Percentiles rank a stretch among this genome's conserved stretches.
Conservation (phyloP, 2,888 invertebrate genomes). For the Campopleginae sp. region DNA sequence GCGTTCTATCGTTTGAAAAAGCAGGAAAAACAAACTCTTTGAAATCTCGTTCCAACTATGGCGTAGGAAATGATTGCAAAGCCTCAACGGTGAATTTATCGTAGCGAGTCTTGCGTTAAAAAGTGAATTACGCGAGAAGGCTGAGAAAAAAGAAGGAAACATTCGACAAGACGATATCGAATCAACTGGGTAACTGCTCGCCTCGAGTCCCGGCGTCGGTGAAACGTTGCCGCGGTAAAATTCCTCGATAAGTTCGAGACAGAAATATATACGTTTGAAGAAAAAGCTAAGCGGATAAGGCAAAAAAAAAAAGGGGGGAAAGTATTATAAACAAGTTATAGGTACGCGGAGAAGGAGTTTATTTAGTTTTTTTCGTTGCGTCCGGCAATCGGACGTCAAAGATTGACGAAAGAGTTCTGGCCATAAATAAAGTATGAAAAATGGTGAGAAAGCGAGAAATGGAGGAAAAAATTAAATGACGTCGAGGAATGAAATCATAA, state of each 20-base stretch:
- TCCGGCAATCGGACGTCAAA: slow-evolving; percentile 48
- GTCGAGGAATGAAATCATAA: slow-evolving; percentile 77
- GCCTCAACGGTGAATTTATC: not conserved
- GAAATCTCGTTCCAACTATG: not conserved
- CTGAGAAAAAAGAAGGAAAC: not conserved
- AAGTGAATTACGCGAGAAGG: slow-evolving; percentile 11
- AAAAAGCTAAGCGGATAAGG: slow-evolving; percentile 23
- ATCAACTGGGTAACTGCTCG: slow-evolving; percentile 21
- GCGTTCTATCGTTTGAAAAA: not conserved
- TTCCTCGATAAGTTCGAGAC: slow-evolving; percentile 27
- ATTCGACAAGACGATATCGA: slow-evolving; percentile 32
- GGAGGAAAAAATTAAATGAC: slow-evolving; percentile 55
- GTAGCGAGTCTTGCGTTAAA: slow-evolving; percentile 20
- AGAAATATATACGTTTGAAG: slow-evolving; percentile 27
- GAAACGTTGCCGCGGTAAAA: not conserved
- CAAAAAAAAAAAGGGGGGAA: slow-evolving; percentile 20
- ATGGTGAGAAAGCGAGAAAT: slow-evolving; percentile 20
- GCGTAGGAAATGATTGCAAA: slow-evolving; percentile 8
- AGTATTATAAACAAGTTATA: slow-evolving; percentile 55
- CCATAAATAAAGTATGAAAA: slow-evolving; percentile 11
- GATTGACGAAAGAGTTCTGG: slow-evolving; percentile 8
- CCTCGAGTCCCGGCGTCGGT: not conserved
- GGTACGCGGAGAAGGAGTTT: slow-evolving; percentile 23
- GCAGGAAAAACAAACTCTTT: not conserved
- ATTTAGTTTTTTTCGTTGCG: slow-evolving; percentile 42